Base-by-base conservation (phyloP, 2,797 vertebrate genomes). In the Cygnus olor region DNA sequence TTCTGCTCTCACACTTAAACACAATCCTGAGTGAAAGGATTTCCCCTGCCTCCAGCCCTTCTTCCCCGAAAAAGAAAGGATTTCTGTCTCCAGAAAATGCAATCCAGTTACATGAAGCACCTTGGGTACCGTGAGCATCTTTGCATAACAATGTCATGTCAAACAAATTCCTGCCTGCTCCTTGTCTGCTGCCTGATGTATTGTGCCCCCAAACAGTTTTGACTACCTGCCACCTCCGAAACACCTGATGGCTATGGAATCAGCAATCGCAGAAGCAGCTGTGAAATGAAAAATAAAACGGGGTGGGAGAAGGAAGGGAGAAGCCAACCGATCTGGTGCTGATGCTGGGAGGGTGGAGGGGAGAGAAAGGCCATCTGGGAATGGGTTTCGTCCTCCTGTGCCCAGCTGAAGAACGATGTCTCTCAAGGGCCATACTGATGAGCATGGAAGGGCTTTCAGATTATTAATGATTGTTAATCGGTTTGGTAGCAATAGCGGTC, bases 221-320 rank as follows among this genome's bases (percentile, higher is more conserved):
- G 95, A 96, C 90, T 96, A 89, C 93, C 91, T 91, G 94, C 85
- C 74, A 91, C 94, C 95, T 95, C 82, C 64, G 85, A 70, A 95
- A 42, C 84, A 92, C 91, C 87, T 18, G 47, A 65, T 77, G 83
- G 92, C 91, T 95, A 57, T 85, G 80, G 93, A 97, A 91, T 95
- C 89, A 94, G 42, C 95, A 93, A 94, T 93, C 92, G 76, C 78
- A 93, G 80, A 95, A 93, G 94, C 94, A 97, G 88, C 91, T 95
- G 90, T 86, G 88, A 92, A 96, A 97, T 96, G 82, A 85, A 88
- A 93, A 88, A 84, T 76, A 94, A 85, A 95, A 76, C 32, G 28
- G 81, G 56, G 40, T 56, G 76, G 56, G 64, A 51, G 42, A 85
- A 94, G 88, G 53, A 72, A 54, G 28, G 88, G 79, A 85, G 63